phyloP scores from a whole-genome alignment of 1,140 invertebrate species.

The Drosophila sechellia region DNA sequence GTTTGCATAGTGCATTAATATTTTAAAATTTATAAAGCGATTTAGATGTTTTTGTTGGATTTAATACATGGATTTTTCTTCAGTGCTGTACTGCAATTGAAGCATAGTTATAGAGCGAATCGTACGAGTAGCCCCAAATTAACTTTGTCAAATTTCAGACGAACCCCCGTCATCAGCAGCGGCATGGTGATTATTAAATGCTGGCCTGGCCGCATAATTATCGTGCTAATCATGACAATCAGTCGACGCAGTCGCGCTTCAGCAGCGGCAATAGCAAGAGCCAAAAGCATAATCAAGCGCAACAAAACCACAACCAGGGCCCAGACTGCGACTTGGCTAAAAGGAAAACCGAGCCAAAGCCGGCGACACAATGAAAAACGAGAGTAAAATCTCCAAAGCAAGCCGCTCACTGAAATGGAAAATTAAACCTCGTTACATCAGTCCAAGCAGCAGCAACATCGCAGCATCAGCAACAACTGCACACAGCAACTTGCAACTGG shows the following conservation, averaged over 20 bases:
- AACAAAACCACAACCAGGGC: conserved; percentile 53
- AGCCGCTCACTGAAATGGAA: conserved; percentile 83
- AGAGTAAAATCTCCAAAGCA: conserved; percentile 79
- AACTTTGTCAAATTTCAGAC: conserved; percentile 68
- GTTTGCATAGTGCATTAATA: too few relatives aligned
- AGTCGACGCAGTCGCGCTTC: conserved; percentile 61
- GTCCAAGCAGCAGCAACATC: conserved; percentile 58
- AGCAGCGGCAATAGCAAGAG: conserved; percentile 35
- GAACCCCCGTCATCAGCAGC: conserved; percentile 48
- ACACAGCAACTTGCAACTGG: conserved; percentile 34
- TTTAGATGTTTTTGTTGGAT: too few relatives aligned
- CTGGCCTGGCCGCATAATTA: conserved; percentile 66
- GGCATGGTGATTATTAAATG: conserved; percentile 45
- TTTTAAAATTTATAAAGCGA: too few relatives aligned
- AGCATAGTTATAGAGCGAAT: conserved; percentile 43
- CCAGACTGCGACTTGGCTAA: conserved; percentile 23
- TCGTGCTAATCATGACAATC: conserved; percentile 66
- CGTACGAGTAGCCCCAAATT: conserved; percentile 47
- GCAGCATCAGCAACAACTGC: conserved; percentile 35
- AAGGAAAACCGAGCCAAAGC: conserved; percentile 48
- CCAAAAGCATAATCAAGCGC: conserved; percentile 71
- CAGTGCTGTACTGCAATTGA: conserved; percentile 20
- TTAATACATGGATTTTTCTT: not conserved
- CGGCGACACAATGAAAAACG: conserved; percentile 77
- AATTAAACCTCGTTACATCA: conserved; percentile 84